Percentiles rank a stretch among this genome's conserved stretches.
Conservation (phyloP, 2,113 vertebrate species). For the pig (Sus scrofa) region T2T-Sscrofa CM000827.6:83018001-83018500, state of each 20-base stretch:
- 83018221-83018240: neutral
- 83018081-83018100: conserved; percentile 71
- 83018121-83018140: conserved; percentile 78
- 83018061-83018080: conserved; percentile 72
- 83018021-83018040: neutral
- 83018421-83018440: neutral
- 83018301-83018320: neutral
- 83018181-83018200: conserved; percentile 49
- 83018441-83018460: neutral
- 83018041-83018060: neutral
- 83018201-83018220: conserved; percentile 51
- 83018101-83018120: conserved; percentile 74
- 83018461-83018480: neutral
- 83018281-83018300: neutral
- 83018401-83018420: neutral
- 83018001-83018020: neutral
- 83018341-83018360: neutral
- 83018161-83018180: conserved; percentile 52
- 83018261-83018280: neutral
- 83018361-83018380: neutral
- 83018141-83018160: conserved; percentile 64
- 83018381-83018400: neutral
- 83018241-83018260: neutral
- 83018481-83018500: neutral
- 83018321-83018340: neutral